A percentile compares a stretch with the other conserved stretches of the same genome.
Evolutionary conservation across 2,113 vertebrate genomes (phyloP).

Genomic region (Eubucco bourcierii): DNA sequence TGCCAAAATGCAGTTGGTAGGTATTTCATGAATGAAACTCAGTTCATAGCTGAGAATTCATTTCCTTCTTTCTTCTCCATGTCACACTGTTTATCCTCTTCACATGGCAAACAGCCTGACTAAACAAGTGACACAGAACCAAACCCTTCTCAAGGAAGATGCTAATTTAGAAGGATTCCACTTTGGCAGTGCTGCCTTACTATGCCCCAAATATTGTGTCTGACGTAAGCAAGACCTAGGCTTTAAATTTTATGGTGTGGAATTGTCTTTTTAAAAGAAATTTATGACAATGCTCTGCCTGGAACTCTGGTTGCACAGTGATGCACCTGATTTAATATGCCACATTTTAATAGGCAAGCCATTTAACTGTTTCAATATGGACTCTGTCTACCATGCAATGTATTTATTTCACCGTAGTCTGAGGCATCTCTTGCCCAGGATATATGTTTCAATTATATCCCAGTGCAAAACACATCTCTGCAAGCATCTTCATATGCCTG

Average conservation of each 20-base stretch:
- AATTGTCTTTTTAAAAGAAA: neutral
- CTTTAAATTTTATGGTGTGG: neutral
- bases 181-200: neutral
- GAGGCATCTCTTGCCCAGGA: constrained; percentile 32
- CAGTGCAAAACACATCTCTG: constrained; percentile 34
- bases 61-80: neutral
- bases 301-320: neutral
- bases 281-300: neutral
- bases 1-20: neutral
- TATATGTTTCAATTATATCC: constrained; percentile 66
- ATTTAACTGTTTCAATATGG: constrained; percentile 30
- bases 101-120: neutral
- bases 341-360: constrained; percentile 51
- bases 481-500: constrained; percentile 54
- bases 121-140: neutral
- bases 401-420: constrained; percentile 37
- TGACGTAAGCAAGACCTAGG: neutral
- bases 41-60: neutral
- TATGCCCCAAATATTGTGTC: neutral
- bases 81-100: neutral
- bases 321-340: constrained; percentile 36
- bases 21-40: neutral
- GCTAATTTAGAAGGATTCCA: neutral
- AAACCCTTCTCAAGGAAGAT: neutral
- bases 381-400: constrained; percentile 2